phyloP scores from a whole-genome alignment of 2,888 invertebrate species.

The Eurytoma adleriae region DNA sequence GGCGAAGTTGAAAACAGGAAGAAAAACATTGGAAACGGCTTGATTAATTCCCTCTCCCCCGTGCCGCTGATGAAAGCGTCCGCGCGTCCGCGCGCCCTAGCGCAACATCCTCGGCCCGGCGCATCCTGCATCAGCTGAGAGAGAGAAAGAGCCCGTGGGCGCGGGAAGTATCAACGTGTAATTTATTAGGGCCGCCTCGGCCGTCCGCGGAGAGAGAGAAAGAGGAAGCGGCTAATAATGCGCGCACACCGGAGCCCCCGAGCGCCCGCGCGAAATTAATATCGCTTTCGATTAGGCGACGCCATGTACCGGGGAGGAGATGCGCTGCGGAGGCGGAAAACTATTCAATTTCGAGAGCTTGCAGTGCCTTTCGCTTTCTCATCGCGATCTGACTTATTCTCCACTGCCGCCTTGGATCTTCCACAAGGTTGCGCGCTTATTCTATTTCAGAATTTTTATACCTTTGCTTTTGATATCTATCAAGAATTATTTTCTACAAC shows the following conservation, averaged over 20 bases:
- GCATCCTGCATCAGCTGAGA: not conserved
- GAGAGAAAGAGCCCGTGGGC: slow-evolving; percentile 11
- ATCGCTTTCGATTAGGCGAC: slow-evolving; percentile 54
- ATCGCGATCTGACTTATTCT: too few relatives aligned
- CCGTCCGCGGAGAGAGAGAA: not conserved
- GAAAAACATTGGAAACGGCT: slow-evolving; percentile 19
- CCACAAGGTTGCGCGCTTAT: too few relatives aligned
- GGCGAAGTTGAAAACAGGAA: not conserved
- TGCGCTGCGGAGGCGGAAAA: not conserved
- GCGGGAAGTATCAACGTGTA: slow-evolving; percentile 41
- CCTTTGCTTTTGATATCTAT: too few relatives aligned
- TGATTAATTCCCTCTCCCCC: slow-evolving; percentile 31
- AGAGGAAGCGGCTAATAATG: slow-evolving; percentile 51
- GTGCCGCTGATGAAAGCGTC: not conserved
- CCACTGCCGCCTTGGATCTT: too few relatives aligned
- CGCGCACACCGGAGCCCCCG: slow-evolving; percentile 13
- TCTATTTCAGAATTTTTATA: too few relatives aligned
- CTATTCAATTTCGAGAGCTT: slow-evolving; percentile 33
- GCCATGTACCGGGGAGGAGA: not conserved
- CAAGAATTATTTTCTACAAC: too few relatives aligned
- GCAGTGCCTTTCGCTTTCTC: not conserved
- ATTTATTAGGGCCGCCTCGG: slow-evolving; percentile 43
- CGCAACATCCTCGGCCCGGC: not conserved
- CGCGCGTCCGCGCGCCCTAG: not conserved
- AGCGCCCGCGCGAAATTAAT: slow-evolving; percentile 45